Percentiles rank a stretch among this genome's conserved stretches.
Conservation (phyloP, 2,797 vertebrate genomes). For the Neolamprologus multifasciatus region DNA sequence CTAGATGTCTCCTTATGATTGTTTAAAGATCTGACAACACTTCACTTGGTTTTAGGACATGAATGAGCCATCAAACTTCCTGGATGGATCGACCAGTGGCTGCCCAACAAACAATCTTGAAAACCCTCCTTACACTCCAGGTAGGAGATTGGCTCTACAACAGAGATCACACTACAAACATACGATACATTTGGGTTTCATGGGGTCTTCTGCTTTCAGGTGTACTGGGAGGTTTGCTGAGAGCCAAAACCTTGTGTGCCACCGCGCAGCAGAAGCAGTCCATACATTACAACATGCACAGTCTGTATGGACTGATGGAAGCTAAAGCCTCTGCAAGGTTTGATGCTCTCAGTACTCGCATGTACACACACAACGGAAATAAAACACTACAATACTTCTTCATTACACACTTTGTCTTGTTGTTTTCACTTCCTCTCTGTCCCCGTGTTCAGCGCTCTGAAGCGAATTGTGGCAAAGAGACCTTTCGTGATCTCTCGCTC, state of each 20-base stretch:
- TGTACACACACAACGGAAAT: not conserved
- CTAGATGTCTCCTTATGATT: not conserved
- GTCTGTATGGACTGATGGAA: conserved; percentile 87
- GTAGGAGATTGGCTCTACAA: conserved; percentile 43
- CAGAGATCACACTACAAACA: not conserved
- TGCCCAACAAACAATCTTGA: conserved; percentile 78
- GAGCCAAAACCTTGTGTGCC: conserved; percentile 79
- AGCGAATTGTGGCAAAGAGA: conserved; percentile 74
- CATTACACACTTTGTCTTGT: not conserved
- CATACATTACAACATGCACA: conserved; percentile 86
- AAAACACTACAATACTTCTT: not conserved
- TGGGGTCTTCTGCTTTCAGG: conserved; percentile 49
- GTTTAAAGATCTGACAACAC: not conserved
- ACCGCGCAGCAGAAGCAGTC: conserved; percentile 77
- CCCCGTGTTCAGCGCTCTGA: conserved; percentile 73
- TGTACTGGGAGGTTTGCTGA: conserved; percentile 75
- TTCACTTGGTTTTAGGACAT: conserved; percentile 76
- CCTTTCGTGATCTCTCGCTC: conserved; percentile 88
- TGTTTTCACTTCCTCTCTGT: not conserved
- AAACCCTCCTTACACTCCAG: conserved; percentile 81
- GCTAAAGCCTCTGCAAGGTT: conserved; percentile 83
- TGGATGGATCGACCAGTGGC: conserved; percentile 81
- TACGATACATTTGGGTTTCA: not conserved
- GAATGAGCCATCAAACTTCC: conserved; percentile 89
- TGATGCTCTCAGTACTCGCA: not conserved